phyloP scores from a whole-genome alignment of 2,113 vertebrate species.

The Urocynchramus pylzowi region DNA sequence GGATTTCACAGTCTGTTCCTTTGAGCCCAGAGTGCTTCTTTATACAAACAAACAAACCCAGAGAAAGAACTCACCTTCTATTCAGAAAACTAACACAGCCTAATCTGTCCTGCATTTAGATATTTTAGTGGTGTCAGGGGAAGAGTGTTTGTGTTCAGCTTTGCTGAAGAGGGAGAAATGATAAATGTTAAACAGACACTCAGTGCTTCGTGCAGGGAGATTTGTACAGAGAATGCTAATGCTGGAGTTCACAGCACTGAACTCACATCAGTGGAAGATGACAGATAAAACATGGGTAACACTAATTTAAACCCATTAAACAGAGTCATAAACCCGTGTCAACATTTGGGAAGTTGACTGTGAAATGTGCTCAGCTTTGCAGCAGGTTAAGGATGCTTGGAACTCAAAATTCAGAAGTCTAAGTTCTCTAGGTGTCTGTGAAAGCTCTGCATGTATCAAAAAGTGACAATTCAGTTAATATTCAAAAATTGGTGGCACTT shows the following conservation, averaged over 20 bases:
- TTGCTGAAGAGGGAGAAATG: neutral
- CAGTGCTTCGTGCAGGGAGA: neutral
- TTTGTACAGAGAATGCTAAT: neutral
- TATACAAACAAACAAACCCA: neutral
- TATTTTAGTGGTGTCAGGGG: neutral
- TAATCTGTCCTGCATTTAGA: neutral
- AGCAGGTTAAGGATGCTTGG: neutral
- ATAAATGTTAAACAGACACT: neutral
- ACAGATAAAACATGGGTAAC: neutral
- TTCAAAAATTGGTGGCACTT: neutral
- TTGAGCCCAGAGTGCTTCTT: neutral
- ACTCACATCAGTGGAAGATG: neutral
- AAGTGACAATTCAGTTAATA: neutral
- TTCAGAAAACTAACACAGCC: neutral
- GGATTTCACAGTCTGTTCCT: neutral
- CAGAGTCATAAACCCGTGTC: neutral
- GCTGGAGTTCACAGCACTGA: neutral
- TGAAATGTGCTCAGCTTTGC: neutral
- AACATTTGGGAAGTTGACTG: neutral
- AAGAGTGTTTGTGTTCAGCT: neutral
- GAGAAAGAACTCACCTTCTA: neutral
- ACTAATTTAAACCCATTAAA: neutral
- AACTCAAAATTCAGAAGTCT: neutral
- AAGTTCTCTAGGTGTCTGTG: neutral
- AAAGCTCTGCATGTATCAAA: neutral